These are phyloP conservation scores for Lepus americanus DNA, from an alignment of 2,113 vertebrate species.

Conservation along the genomic window DNA sequence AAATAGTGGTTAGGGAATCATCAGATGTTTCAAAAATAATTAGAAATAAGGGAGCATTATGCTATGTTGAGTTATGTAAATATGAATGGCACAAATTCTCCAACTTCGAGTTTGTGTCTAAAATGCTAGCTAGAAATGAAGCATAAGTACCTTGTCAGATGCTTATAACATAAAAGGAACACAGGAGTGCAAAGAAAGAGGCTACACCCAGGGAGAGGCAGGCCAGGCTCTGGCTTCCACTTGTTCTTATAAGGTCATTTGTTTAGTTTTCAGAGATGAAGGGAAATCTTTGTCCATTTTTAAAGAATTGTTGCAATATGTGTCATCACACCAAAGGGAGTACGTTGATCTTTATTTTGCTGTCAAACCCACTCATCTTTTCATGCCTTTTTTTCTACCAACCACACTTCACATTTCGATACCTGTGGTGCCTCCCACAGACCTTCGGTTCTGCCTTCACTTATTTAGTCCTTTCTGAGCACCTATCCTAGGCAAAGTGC, in stretches of 20 bases:
- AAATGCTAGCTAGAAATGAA: not conserved
- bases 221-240: not conserved
- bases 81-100: not conserved
- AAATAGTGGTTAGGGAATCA: not conserved
- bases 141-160: not conserved
- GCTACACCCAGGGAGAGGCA: not conserved
- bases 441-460: not conserved
- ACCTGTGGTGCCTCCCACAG: not conserved
- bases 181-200: not conserved
- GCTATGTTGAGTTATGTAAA: constrained; percentile 31
- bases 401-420: not conserved
- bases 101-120: not conserved
- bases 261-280: not conserved
- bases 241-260: not conserved
- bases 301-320: not conserved
- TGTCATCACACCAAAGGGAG: not conserved
- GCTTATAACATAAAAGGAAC: not conserved
- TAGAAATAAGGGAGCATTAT: not conserved
- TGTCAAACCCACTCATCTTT: not conserved
- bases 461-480: not conserved
- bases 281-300: not conserved
- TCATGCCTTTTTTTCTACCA: not conserved
- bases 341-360: not conserved
- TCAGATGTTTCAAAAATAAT: not conserved
- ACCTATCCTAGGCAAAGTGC: not conserved